A percentile compares a stretch with the other conserved stretches of the same genome.
Evolutionary conservation across 35 echinoderm and acorn worm species (phyloP).

Genomic region (Heliocidaris erythrogramma): DNA sequence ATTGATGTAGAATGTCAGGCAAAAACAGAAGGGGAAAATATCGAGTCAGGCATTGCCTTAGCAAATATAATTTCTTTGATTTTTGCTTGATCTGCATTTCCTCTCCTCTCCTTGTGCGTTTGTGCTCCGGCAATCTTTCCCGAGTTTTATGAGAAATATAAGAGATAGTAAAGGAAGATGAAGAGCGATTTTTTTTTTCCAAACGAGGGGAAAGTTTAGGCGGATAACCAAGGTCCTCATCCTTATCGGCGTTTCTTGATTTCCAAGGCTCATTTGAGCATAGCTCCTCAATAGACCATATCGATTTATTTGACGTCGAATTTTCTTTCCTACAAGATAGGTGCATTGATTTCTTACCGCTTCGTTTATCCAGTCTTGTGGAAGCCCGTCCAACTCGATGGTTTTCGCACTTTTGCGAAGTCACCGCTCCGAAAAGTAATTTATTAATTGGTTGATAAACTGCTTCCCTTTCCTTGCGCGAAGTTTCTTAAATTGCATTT

Average conservation of each 20-base stretch:
- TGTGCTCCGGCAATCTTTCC: neutral
- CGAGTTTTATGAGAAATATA: neutral
- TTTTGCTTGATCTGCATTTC: neutral
- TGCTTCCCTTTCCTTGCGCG: neutral
- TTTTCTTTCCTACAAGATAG: constrained; percentile 10
- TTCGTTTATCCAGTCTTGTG: neutral
- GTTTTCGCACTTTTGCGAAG: neutral
- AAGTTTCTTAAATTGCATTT: neutral
- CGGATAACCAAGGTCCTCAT: constrained; percentile 4
- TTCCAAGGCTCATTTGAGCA: constrained; percentile 10
- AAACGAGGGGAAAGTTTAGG: neutral
- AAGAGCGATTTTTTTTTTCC: neutral
- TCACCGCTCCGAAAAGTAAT: neutral
- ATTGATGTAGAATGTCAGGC: constrained; percentile 36
- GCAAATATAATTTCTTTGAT: constrained; percentile 34
- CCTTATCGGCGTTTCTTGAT: neutral
- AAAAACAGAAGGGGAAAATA: neutral
- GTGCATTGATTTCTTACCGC: constrained; percentile 26
- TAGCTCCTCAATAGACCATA: neutral
- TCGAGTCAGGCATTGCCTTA: constrained; percentile 22
- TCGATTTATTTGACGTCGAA: constrained; percentile 13
- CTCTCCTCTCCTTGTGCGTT: neutral
- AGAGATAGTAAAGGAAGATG: neutral
- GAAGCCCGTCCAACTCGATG: neutral
- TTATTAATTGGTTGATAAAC: constrained; percentile 13